phyloP scores from a whole-genome alignment of 2,113 vertebrate genomes.

The Centrocercus urophasianus region DNA sequence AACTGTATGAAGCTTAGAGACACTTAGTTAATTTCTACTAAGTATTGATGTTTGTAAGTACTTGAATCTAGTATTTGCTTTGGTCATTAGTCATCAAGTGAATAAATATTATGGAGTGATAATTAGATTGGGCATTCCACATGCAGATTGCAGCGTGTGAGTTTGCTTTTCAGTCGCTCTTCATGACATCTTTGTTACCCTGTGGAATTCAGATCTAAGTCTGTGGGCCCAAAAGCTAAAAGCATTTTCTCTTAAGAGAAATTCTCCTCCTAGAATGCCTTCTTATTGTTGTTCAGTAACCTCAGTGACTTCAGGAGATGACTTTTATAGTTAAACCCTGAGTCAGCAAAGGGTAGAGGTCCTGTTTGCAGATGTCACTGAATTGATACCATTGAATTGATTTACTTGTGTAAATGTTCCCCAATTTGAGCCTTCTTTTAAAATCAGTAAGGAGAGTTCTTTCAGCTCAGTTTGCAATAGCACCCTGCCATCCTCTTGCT shows the following conservation, averaged over 20 bases:
- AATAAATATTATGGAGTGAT: not conserved
- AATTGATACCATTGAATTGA: not conserved
- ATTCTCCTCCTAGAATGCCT: not conserved
- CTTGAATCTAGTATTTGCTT: not conserved
- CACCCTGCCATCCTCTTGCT: not conserved
- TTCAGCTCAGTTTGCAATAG: not conserved
- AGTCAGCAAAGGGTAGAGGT: not conserved
- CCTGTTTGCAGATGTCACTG: not conserved
- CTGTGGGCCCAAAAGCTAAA: not conserved
- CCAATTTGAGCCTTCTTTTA: not conserved
- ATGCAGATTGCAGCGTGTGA: not conserved
- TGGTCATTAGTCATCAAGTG: not conserved
- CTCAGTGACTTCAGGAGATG: not conserved
- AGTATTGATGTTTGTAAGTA: not conserved
- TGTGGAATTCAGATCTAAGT: not conserved
- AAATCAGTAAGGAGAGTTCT: not conserved
- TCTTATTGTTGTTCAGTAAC: not conserved
- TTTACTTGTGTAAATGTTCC: not conserved
- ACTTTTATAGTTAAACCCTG: not conserved
- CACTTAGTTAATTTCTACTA: not conserved
- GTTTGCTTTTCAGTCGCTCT: not conserved
- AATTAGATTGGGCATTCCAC: not conserved
- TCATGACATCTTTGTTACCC: not conserved
- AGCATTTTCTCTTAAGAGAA: not conserved
- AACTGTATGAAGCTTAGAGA: not conserved